These are phyloP conservation scores for Euleptes europaea DNA, from an alignment of 2,113 vertebrate genomes.

Conservation along the genomic window DNA sequence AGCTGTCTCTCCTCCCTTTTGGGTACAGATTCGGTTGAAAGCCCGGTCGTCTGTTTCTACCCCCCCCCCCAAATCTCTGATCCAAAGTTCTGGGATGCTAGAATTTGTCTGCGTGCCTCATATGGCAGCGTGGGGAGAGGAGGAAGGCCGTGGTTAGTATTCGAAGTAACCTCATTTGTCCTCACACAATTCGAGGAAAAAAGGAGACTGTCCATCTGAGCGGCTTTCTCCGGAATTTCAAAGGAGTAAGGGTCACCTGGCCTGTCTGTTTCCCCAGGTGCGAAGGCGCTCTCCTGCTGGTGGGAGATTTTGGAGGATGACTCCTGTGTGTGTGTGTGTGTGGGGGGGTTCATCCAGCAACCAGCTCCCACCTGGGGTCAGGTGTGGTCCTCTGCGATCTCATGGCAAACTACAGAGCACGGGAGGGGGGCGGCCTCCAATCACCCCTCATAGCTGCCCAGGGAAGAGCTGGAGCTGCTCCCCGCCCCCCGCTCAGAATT, in stretches of 20 bases:
- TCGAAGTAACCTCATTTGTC: neutral
- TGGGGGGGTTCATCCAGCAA: neutral
- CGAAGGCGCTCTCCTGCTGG: neutral
- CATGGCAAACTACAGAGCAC: neutral
- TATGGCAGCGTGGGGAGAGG: neutral
- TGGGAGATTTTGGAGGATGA: neutral
- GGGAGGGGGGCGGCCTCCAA: neutral
- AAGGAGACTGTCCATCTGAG: neutral
- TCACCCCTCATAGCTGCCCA: neutral
- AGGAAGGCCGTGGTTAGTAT: neutral
- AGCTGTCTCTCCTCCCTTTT: neutral
- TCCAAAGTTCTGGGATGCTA: neutral
- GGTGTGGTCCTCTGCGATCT: neutral
- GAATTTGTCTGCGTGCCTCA: too few relatives aligned
- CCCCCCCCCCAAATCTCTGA: neutral
- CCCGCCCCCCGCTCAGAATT: slow-evolving; percentile 67
- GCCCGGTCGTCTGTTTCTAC: too few relatives aligned
- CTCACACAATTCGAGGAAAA: neutral
- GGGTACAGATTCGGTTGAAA: too few relatives aligned
- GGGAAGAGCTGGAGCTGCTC: neutral
- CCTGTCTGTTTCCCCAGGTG: neutral
- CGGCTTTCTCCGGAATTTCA: neutral
- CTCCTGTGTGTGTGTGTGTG: too few relatives aligned
- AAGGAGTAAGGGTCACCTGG: neutral
- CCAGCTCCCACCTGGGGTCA: too few relatives aligned